Base-by-base conservation (phyloP, 1,140 invertebrate species). In the Pseudobourletiella spinata region DNA sequence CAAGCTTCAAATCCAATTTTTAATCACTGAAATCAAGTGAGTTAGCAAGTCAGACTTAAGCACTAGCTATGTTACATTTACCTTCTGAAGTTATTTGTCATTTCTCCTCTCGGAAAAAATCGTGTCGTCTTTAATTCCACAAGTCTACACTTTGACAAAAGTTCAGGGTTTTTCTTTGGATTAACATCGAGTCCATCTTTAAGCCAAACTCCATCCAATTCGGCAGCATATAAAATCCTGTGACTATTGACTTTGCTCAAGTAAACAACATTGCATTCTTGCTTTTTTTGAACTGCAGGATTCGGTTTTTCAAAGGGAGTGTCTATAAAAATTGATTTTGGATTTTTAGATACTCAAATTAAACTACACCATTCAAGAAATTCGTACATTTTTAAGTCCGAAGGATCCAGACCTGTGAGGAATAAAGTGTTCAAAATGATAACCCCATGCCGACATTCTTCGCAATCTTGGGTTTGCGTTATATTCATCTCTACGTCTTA, bases 261-360 rank as follows among this genome's bases (percentile, higher is more conserved):
- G 60, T 67, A 69, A 11, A 69, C 62, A n/a, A 66, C 28, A 50
- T 69, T 69, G 28, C 64, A 69, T 39, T 69, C 67, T 22, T 61
- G 39, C 26, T 58, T 64, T 15, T 24, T 14, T 15, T 15, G 20
- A 18, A 39, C 44, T 4, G 28, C 8, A 44, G 64, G 61, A 39
- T 58, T 39, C n/a, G 64, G 64, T 29, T 64, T 48, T 22, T 22
- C 15, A n/a, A 43, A n/a, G 8, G 67, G 67, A 18, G 43, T 29
- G 51, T 69, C 67, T 69, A 46, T 29, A 25, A 55, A 62, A 59
- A 48, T 16, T 29, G 43, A 29, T 28, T 50, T 22, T 43, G 39
- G 16, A 6, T 52, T 48, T 48, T 32, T n/a, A n/a, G n/a, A n/a
- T n/a, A 44, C 26, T 57, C 8, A 46, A 51, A 3, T 61, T n/a